Conservation (phyloP, 2,888 invertebrate genomes). For the Tinea pellionella region DNA sequence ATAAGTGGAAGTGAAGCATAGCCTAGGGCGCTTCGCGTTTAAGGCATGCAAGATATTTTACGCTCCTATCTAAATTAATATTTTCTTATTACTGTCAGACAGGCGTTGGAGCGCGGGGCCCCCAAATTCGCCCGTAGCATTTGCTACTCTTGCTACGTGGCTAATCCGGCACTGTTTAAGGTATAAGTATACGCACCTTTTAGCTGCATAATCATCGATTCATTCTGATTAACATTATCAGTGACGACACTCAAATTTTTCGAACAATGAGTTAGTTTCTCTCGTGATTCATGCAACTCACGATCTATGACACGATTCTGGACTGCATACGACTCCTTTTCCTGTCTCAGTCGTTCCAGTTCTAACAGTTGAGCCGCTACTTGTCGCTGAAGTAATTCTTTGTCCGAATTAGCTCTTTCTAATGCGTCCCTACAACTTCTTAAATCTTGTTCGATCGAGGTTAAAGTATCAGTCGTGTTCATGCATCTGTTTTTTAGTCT, state of each 20-base stretch:
- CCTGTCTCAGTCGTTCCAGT: conserved; percentile 78
- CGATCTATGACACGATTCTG: conserved; percentile 79
- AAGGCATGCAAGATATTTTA: too few relatives aligned
- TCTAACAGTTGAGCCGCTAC: conserved; percentile 78
- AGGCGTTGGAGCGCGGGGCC: too few relatives aligned
- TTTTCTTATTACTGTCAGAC: too few relatives aligned
- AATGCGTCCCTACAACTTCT: conserved; percentile 74
- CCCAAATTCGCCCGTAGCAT: too few relatives aligned
- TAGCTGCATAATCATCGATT: conserved; percentile 74
- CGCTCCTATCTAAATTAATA: too few relatives aligned
- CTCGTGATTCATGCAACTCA: conserved; percentile 76
- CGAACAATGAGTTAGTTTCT: conserved; percentile 73
- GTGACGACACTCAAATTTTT: conserved; percentile 75
- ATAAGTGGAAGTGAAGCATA: too few relatives aligned
- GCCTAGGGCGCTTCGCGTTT: too few relatives aligned
- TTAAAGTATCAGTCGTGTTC: conserved; percentile 70
- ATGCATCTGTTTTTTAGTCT: conserved; percentile 72
- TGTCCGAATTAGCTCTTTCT: conserved; percentile 74
- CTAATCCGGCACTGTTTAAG: too few relatives aligned
- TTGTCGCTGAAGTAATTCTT: conserved; percentile 81
- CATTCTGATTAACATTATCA: conserved; percentile 77
- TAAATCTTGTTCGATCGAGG: conserved; percentile 74
- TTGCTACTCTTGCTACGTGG: too few relatives aligned
- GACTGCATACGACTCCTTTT: conserved; percentile 80
- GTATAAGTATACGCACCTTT: conserved; percentile 66